phyloP scores from a whole-genome alignment of 2,113 vertebrate species.

The Cacatua alba region DNA sequence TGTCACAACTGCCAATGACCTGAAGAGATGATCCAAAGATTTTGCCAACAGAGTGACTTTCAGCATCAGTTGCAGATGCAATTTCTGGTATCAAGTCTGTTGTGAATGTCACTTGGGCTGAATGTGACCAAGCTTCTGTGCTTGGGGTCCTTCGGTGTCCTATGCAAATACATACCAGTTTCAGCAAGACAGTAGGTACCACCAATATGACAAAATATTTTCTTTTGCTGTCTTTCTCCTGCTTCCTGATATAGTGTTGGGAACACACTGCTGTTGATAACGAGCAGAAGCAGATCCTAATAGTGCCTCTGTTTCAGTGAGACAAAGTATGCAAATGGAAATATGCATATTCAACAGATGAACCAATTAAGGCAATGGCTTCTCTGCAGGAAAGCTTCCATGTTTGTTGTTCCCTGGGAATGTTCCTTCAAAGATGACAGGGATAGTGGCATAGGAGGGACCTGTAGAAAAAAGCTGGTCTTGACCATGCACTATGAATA shows the following conservation, averaged over 20 bases:
- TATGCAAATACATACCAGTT: too few relatives aligned
- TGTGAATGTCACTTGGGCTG: neutral
- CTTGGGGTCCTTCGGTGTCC: neutral
- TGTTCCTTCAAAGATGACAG: neutral
- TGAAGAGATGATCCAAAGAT: neutral
- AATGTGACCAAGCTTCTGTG: neutral
- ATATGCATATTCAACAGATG: neutral
- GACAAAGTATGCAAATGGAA: neutral
- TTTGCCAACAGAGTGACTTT: neutral
- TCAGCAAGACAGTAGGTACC: accelerated
- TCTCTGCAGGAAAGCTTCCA: neutral
- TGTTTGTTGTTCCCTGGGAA: neutral
- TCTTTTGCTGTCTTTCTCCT: neutral
- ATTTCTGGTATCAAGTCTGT: neutral
- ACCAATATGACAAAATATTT: neutral
- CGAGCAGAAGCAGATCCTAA: neutral
- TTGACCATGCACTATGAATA: neutral
- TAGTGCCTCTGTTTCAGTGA: neutral
- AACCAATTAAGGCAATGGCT: neutral
- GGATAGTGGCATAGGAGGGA: neutral
- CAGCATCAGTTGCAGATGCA: accelerated
- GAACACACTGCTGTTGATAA: neutral
- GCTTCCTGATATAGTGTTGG: neutral
- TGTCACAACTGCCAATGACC: neutral
- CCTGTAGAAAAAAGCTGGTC: neutral